Evolutionary conservation across 2,888 invertebrate species (phyloP).

Genomic region (Eueremaeus valkanovi): DNA sequence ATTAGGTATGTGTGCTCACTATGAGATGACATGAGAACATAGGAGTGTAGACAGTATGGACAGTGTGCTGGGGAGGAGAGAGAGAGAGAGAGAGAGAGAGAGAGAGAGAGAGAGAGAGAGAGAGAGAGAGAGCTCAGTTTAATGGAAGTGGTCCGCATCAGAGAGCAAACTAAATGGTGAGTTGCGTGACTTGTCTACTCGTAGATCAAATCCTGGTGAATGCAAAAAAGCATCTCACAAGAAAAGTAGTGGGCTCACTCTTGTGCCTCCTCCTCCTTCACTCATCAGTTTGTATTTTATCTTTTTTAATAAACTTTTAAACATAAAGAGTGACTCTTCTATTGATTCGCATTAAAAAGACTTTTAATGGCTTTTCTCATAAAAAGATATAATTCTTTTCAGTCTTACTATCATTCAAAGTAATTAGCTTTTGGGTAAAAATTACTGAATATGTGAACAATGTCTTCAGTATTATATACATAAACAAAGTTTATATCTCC

Average conservation of each 20-base stretch:
- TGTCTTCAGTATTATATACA: not conserved
- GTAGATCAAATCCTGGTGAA: not conserved
- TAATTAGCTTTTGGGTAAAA: constrained; percentile 19
- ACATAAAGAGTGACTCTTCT: not conserved
- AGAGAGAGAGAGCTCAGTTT: no score
- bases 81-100: constrained; percentile 15
- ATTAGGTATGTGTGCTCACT: not conserved
- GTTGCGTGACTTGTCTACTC: constrained; percentile 12
- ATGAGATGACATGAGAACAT: no score
- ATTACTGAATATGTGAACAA: constrained; percentile 9
- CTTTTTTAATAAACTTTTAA: not conserved
- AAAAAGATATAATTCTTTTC: not conserved
- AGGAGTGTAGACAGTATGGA: no score
- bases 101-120: constrained; percentile 9
- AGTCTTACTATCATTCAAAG: not conserved
- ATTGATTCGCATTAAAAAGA: constrained; percentile 18
- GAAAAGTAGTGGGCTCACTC: no score
- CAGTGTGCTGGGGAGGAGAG: not conserved
- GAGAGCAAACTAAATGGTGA: constrained; percentile 11
- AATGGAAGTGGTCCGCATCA: not conserved
- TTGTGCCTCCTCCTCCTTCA: not conserved
- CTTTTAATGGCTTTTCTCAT: not conserved
- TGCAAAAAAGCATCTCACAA: not conserved
- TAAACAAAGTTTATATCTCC: not conserved
- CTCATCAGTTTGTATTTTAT: not conserved